Evolutionary conservation across 2,888 invertebrate species (phyloP), one percentile per base, ranked within the genome.

Genomic region (Dryomyza anilis): DNA sequence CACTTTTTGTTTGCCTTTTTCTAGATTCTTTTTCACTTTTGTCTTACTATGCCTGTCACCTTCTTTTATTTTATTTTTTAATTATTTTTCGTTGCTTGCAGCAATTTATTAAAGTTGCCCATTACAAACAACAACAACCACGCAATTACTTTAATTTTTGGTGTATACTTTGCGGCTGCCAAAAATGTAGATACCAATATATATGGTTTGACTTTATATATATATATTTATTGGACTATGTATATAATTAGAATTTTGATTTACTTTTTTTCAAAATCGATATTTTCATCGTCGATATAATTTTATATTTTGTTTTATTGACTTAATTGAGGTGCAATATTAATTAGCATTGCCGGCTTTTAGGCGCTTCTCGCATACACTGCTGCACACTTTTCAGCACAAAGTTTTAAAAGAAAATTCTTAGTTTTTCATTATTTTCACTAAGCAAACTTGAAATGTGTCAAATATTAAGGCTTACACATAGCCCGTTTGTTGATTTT

Each of bases 131-230:
- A 43, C 36, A 36, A 50, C 45, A 56, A 16, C 21, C 29, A 63
- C 25, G n/a, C n/a, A 64, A 62, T 29, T 61, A 62, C 46, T 50
- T 55, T 23, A 59, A 64, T 59, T 64, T 64, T 52, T 58, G 60
- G n/a, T 63, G 63, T 65, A 67, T 67, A 65, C 65, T 65, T 67
- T 65, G 52, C 56, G 63, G 65, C 59, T 55, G 30, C 19, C 21
- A 45, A 58, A n/a, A n/a, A n/a, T n/a, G n/a, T n/a, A n/a, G n/a
- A n/a, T n/a, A n/a, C n/a, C n/a, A n/a, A n/a, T n/a, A n/a, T n/a
- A n/a, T n/a, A n/a, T n/a, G n/a, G n/a, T n/a, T 8, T 60, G 23
- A n/a, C 25, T 23, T 52, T 52, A 25, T 52, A 27, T 52, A 50
- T 50, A 27, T 25, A 3, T 52, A 52, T 27, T 21, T 21, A 10